Evolutionary conservation across 2,113 vertebrate species (phyloP).

Genomic region (Jaculus jaculus): DNA sequence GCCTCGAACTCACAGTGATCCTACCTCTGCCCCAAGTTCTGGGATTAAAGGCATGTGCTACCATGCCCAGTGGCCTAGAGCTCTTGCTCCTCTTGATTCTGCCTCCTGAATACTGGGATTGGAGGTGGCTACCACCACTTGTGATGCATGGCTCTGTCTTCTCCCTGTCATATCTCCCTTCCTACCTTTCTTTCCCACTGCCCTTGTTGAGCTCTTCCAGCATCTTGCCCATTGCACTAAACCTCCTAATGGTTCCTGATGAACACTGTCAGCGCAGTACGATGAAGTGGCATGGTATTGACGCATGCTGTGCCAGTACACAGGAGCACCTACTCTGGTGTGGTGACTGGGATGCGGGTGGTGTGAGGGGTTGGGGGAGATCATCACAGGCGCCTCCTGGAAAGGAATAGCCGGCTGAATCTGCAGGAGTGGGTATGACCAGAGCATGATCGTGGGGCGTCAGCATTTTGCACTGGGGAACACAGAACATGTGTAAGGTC

Average conservation of each 20-base stretch:
- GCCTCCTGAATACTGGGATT: not conserved
- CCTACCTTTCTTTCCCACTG: not conserved
- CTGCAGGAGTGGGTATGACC: not conserved
- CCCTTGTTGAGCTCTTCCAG: not conserved
- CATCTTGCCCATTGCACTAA: not conserved
- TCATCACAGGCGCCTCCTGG: not conserved
- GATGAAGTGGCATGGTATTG: not conserved
- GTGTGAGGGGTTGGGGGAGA: not conserved
- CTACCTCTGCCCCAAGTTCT: too few species aligned
- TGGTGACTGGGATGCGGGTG: not conserved
- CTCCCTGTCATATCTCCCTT: not conserved
- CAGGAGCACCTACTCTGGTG: not conserved
- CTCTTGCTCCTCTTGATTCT: not conserved
- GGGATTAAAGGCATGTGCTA: too few species aligned
- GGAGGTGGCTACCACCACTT: not conserved
- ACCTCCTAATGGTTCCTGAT: not conserved
- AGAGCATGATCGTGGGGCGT: not conserved
- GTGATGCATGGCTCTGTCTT: not conserved
- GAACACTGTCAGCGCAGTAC: not conserved
- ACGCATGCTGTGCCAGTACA: not conserved
- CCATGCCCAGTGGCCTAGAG: too few species aligned
- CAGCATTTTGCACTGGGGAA: not conserved
- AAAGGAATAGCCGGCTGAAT: not conserved
- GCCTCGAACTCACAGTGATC: too few species aligned
- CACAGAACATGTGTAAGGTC: too few species aligned